Conservation (phyloP, 2,797 vertebrate species). For the Protonibea diacanthus region DNA sequence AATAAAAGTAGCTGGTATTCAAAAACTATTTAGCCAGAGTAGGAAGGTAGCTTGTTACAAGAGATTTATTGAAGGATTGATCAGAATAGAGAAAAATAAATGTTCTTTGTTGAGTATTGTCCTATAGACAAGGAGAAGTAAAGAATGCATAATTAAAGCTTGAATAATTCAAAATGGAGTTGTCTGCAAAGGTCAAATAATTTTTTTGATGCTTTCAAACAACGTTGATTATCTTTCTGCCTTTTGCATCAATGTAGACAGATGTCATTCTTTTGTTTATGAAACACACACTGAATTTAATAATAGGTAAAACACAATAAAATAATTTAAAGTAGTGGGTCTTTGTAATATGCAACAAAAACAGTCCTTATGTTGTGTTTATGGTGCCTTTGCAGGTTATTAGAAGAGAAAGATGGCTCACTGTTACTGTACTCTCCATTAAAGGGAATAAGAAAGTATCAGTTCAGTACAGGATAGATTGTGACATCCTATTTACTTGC, state of each 20-base stretch:
- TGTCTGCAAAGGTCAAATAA: conserved; percentile 3
- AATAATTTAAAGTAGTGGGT: background rate
- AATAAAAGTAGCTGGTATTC: background rate
- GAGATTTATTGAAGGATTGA: background rate
- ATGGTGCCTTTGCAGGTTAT: background rate
- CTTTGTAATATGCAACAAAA: background rate
- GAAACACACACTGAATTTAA: background rate
- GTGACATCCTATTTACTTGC: background rate
- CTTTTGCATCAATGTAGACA: background rate
- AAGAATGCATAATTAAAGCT: background rate
- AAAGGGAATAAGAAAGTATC: conserved; percentile 9
- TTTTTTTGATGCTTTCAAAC: conserved; percentile 1
- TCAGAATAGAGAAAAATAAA: background rate
- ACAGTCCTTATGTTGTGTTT: background rate
- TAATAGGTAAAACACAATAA: background rate
- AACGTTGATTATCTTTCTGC: background rate
- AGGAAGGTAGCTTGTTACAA: background rate
- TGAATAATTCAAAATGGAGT: conserved; percentile 10
- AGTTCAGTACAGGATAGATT: background rate
- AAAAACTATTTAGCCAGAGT: background rate
- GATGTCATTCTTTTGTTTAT: background rate
- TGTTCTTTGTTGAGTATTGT: background rate
- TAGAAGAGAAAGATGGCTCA: background rate
- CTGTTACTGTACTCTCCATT: conserved; percentile 1
- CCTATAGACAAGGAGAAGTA: background rate